Evolutionary conservation across 2,113 vertebrate species (phyloP).

Genomic region (Tychaedon coryphoeus): DNA sequence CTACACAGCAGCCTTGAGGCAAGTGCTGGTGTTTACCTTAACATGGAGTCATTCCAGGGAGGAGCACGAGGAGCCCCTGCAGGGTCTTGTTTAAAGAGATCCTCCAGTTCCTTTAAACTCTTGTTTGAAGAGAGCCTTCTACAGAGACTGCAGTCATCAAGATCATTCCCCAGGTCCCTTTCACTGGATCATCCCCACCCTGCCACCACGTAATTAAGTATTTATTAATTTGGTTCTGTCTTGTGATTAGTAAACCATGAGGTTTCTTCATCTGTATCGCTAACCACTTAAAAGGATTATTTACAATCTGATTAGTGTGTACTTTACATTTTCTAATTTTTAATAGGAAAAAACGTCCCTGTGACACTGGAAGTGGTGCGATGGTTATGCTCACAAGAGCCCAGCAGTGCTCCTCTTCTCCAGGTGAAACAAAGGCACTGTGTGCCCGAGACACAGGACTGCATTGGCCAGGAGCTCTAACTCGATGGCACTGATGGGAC

Average conservation of each 20-base stretch:
- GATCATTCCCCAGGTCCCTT: too few species aligned
- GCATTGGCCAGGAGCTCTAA: fast-evolving
- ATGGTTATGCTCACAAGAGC: fast-evolving
- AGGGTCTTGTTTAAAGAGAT: not conserved
- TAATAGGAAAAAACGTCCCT: not conserved
- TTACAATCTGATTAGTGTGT: not conserved
- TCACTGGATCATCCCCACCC: not conserved
- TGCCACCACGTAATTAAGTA: not conserved
- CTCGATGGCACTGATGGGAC: fast-evolving
- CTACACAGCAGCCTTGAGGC: not conserved
- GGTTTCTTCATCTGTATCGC: not conserved
- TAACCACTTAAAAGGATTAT: not conserved
- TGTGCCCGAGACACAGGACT: fast-evolving
- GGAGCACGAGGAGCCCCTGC: not conserved
- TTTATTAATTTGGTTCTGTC: not conserved
- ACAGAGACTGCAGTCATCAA: not conserved
- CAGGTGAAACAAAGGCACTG: fast-evolving
- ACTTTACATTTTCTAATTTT: not conserved
- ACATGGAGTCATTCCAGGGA: fast-evolving
- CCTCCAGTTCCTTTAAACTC: not conserved
- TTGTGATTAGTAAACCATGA: not conserved
- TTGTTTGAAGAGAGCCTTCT: not conserved
- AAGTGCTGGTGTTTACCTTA: fast-evolving
- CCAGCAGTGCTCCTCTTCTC: fast-evolving
- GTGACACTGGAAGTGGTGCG: fast-evolving